Evolutionary conservation across 53 echinoderm and acorn worm species (phyloP).

Genomic region (Holothuria leucospilota): DNA sequence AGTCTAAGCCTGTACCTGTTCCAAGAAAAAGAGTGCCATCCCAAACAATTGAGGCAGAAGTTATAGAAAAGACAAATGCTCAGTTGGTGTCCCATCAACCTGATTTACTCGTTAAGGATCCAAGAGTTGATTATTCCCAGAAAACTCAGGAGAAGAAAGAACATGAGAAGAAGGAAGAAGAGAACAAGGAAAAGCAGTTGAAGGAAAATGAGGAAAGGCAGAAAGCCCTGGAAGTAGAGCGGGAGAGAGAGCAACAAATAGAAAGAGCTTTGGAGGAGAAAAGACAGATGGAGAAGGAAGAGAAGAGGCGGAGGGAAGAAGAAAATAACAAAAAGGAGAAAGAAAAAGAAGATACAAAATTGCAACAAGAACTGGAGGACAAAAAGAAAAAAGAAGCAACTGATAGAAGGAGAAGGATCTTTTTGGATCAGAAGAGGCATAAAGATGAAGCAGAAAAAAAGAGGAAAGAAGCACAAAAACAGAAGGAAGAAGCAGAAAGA

Average conservation of each 20-base stretch:
- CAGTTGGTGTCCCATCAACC: slow-evolving; percentile 1
- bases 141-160: neutral
- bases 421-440: slow-evolving; percentile 37
- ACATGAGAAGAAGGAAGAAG: neutral
- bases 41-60: neutral
- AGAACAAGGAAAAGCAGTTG: neutral
- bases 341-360: slow-evolving; percentile 39
- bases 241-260: slow-evolving; percentile 4
- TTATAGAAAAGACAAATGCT: too few relatives aligned
- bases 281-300: slow-evolving; percentile 35
- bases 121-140: neutral
- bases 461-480: slow-evolving; percentile 34
- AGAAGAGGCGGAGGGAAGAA: slow-evolving; percentile 38
- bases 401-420: slow-evolving; percentile 41
- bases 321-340: slow-evolving; percentile 20
- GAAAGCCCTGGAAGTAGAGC: slow-evolving; percentile 47
- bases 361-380: slow-evolving; percentile 32
- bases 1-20: slow-evolving; percentile 17
- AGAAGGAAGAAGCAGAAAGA: slow-evolving; percentile 35
- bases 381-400: slow-evolving; percentile 42
- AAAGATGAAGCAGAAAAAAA: slow-evolving; percentile 34
- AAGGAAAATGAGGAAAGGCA: slow-evolving; percentile 21
- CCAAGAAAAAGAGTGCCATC: slow-evolving; percentile 3
- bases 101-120: slow-evolving; percentile 11
- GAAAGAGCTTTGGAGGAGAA: slow-evolving; percentile 38